phyloP scores from a whole-genome alignment of 2,113 vertebrate genomes.

The Gavia stellata region DNA sequence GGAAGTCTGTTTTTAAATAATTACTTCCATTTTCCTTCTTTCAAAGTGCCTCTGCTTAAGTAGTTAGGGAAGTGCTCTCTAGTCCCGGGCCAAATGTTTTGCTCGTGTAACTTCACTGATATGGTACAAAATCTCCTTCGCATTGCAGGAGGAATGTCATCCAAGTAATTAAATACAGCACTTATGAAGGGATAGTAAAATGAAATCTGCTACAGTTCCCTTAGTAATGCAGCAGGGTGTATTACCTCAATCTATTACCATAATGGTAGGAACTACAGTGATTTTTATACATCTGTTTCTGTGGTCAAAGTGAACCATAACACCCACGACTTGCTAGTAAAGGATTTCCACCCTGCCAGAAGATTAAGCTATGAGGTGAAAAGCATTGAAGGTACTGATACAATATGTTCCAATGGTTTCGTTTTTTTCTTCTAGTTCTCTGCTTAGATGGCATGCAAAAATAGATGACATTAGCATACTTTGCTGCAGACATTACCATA shows the following conservation, averaged over 20 bases:
- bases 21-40: not conserved
- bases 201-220: not conserved
- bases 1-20: not conserved
- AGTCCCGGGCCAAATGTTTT: not conserved
- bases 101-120: not conserved
- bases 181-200: not conserved
- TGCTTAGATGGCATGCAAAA: not conserved
- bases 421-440: not conserved
- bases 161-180: not conserved
- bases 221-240: not conserved
- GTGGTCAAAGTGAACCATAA: not conserved
- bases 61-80: not conserved
- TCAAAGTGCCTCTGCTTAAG: not conserved
- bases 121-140: not conserved
- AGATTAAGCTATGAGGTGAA: not conserved
- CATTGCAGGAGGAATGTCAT: not conserved
- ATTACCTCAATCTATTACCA: not conserved
- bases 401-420: not conserved
- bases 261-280: not conserved
- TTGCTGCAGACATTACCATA: not conserved
- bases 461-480: not conserved
- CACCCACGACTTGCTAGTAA: not conserved
- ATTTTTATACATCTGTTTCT: not conserved
- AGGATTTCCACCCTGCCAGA: not conserved
- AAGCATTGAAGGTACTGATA: not conserved